Percentiles rank a stretch among this genome's conserved stretches.
These are phyloP conservation scores for Pongo pygmaeus DNA, from an alignment of 2,113 vertebrate species.

Conservation along the genomic window DNA sequence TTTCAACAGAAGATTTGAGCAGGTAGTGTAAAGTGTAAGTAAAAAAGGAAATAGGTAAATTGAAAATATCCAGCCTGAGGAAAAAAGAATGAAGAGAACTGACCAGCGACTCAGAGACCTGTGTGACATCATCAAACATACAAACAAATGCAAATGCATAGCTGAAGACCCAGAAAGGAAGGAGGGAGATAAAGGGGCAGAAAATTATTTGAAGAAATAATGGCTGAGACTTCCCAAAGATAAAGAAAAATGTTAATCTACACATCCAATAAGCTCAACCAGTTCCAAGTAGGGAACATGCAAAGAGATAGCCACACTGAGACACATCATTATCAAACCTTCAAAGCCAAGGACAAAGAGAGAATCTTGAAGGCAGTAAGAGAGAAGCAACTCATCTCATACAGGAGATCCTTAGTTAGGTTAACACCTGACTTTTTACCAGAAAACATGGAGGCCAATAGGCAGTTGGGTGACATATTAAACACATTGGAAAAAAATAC, in stretches of 20 bases:
- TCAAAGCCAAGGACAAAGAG: not conserved
- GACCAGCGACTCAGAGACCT: not conserved
- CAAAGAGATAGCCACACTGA: not conserved
- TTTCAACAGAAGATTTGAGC: not conserved
- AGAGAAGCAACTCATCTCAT: not conserved
- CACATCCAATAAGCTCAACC: not conserved
- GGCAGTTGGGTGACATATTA: not conserved
- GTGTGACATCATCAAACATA: too few relatives aligned
- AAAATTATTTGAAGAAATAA: not conserved
- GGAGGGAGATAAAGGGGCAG: not conserved
- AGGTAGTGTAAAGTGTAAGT: not conserved
- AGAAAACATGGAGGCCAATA: not conserved
- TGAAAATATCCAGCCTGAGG: not conserved
- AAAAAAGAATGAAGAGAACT: not conserved
- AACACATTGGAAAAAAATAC: too few relatives aligned
- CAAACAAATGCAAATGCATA: too few relatives aligned
- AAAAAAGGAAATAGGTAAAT: not conserved
- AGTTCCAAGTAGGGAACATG: not conserved
- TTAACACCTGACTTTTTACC: not conserved
- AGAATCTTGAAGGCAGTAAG: not conserved
- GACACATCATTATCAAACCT: fast-evolving
- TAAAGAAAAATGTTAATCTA: not conserved
- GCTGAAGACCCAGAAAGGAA: not conserved
- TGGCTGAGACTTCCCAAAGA: not conserved
- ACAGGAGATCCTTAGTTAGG: not conserved